Evolutionary conservation across 2,113 vertebrate genomes (phyloP).

Genomic region (Anser brachyrhynchus): DNA sequence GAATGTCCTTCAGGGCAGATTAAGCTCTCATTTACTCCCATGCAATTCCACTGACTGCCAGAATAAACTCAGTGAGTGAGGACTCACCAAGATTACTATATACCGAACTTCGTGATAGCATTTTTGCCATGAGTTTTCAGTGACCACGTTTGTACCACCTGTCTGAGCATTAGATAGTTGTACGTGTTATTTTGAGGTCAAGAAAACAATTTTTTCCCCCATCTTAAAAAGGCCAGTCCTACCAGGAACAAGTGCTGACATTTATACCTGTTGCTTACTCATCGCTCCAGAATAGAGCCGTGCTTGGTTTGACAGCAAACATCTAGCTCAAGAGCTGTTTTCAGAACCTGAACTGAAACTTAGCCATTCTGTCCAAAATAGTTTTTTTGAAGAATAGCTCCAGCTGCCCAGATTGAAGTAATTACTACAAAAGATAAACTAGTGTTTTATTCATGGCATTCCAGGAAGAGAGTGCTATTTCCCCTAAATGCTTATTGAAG

Average conservation of each 20-base stretch:
- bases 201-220: background rate
- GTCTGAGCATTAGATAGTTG: background rate
- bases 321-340: background rate
- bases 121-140: background rate
- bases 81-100: background rate
- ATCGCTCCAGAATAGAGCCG: background rate
- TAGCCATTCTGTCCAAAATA: background rate
- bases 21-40: background rate
- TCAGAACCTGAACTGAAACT: background rate
- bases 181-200: background rate
- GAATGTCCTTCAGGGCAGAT: background rate
- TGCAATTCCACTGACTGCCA: background rate
- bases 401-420: background rate
- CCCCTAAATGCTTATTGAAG: background rate
- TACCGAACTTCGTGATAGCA: background rate
- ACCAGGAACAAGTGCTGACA: background rate
- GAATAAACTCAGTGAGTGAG: background rate
- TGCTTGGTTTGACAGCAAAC: background rate
- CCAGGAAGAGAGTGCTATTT: background rate
- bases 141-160: background rate
- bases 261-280: background rate
- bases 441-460: background rate
- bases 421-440: background rate
- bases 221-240: background rate
- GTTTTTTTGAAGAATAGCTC: background rate